phyloP scores from a whole-genome alignment of 2,888 invertebrate genomes.

The Trissolcus japonicus region DNA sequence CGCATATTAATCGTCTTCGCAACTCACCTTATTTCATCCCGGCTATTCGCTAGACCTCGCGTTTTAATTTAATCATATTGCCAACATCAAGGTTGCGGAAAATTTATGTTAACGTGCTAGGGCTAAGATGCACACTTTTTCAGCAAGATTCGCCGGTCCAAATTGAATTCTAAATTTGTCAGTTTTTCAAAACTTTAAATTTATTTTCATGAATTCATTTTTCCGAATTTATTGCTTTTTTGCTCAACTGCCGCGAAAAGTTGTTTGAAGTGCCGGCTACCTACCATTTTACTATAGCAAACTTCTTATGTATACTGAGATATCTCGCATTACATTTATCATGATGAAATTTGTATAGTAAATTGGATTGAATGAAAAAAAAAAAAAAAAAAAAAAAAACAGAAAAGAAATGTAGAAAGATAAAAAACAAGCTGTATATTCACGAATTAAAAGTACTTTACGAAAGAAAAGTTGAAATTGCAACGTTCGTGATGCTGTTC shows the following conservation, averaged over 20 bases:
- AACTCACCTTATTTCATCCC: constrained; percentile 49
- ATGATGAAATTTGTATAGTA: no score
- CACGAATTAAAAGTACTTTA: no score
- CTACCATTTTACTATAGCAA: neutral
- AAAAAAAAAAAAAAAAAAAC: no score
- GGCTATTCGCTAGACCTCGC: constrained; percentile 37
- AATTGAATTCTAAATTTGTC: constrained; percentile 30
- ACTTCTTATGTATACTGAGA: neutral
- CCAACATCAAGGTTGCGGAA: constrained; percentile 38
- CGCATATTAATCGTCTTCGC: constrained; percentile 55
- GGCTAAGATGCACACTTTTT: constrained; percentile 34
- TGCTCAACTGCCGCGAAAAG: neutral
- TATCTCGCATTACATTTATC: no score
- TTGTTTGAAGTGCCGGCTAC: neutral
- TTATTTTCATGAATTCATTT: constrained; percentile 13
- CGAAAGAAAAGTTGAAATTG: no score
- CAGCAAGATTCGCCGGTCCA: constrained; percentile 11
- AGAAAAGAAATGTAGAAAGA: no score
- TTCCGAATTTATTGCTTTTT: constrained; percentile 3
- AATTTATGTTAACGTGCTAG: constrained; percentile 42
- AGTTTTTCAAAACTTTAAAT: constrained; percentile 21
- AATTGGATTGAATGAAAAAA: no score
- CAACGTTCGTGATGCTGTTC: no score
- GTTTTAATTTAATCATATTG: constrained; percentile 52
- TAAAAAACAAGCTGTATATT: no score